These are phyloP conservation scores for Hystrix cristata DNA, from an alignment of 2,113 vertebrate genomes.

Conservation along the genomic window DNA sequence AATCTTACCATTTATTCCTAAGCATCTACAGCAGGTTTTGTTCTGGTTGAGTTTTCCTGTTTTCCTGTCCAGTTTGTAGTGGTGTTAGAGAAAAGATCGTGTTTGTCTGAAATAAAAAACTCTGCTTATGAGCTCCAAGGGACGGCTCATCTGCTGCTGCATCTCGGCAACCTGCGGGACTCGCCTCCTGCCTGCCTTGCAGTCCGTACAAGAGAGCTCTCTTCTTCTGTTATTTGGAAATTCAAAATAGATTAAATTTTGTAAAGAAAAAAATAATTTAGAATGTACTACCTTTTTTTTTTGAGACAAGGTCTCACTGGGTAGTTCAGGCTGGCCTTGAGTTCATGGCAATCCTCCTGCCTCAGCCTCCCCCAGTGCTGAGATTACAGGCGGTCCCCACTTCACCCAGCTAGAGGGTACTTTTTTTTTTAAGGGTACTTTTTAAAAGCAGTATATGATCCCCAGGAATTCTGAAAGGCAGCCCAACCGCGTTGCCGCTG, in stretches of 20 bases:
- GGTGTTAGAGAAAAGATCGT: background rate
- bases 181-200: background rate
- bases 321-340: background rate
- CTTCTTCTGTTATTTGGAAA: background rate
- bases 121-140: background rate
- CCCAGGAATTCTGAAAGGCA: background rate
- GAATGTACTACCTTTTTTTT: background rate
- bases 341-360: background rate
- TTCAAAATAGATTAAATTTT: constrained; percentile 37
- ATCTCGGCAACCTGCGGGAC: background rate
- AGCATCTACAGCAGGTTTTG: background rate
- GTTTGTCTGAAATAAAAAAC: background rate
- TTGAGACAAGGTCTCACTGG: background rate
- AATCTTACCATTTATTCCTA: constrained; percentile 29
- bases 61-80: constrained; percentile 30
- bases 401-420: background rate
- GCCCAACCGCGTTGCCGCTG: background rate
- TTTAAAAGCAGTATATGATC: background rate
- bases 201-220: background rate
- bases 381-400: background rate
- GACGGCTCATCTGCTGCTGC: background rate
- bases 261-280: background rate
- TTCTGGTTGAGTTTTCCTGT: background rate
- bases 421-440: background rate
- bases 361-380: background rate